A percentile compares a stretch with the other conserved stretches of the same genome.
Conservation (phyloP, 2,113 vertebrate species). For the Xiphophorus maculatus region DNA sequence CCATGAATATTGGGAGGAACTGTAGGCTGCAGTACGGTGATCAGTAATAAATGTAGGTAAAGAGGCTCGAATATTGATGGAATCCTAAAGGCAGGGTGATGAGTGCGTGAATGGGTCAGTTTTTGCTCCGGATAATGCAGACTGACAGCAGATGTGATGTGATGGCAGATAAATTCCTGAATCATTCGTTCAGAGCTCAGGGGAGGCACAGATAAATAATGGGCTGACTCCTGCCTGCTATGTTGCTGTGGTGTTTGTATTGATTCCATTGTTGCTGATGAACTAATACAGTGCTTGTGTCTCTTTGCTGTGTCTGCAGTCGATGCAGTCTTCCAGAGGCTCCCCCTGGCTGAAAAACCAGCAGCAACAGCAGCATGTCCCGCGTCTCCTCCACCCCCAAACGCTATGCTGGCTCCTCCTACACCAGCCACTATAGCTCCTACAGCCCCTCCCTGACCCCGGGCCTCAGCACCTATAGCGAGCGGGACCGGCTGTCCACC, state of each 20-base stretch:
- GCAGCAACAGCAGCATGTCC: constrained; percentile 86
- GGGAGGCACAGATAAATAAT: constrained; percentile 9
- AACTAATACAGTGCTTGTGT: constrained; percentile 47
- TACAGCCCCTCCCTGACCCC: constrained; percentile 86
- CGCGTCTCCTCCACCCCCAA: constrained; percentile 94
- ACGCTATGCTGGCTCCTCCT: constrained; percentile 85
- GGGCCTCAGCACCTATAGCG: constrained; percentile 81
- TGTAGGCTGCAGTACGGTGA: no score
- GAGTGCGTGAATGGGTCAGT: not conserved
- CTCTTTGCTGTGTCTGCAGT: constrained; percentile 78
- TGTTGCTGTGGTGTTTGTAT: constrained; percentile 35
- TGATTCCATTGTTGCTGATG: constrained; percentile 47
- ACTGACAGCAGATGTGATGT: not conserved
- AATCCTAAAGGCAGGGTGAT: no score
- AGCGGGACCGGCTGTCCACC: constrained; percentile 83
- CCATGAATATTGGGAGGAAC: no score
- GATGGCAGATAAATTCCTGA: constrained; percentile 5
- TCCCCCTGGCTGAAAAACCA: constrained; percentile 78
- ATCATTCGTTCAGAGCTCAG: constrained; percentile 17
- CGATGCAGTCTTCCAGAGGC: constrained; percentile 85
- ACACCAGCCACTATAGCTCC: constrained; percentile 85
- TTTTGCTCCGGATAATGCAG: not conserved
- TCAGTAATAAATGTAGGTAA: no score
- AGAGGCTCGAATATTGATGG: no score
- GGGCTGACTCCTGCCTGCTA: constrained; percentile 12